Evolutionary conservation across 1,140 invertebrate genomes (phyloP), one percentile per base, ranked within the genome.

Genomic region (Manduca sexta): DNA sequence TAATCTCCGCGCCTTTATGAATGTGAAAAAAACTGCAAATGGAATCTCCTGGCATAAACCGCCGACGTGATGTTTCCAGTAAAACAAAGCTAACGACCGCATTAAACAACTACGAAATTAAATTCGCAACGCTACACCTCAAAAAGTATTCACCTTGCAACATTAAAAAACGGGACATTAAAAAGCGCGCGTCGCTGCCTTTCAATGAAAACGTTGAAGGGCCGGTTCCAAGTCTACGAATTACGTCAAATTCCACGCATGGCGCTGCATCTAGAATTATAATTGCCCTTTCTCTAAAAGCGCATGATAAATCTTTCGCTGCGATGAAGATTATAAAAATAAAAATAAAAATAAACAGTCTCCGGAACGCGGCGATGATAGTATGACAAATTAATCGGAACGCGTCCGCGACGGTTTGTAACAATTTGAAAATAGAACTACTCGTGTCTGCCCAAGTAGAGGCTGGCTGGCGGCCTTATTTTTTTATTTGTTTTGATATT

Each of bases 361-460:
- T 14, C 40, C 16, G 38, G 45, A 49, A 60, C 51, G 49, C 52
- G 60, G 47, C 52, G 60, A 48, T 55, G 59, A 63, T 58, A 54
- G 49, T 68, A 65, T 65, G 66, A 69, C 66, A 65, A 65, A 69
- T 69, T 69, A 65, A 65, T 69, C 57, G 59, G 53, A 68, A 61
- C 56, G 50, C 60, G 52, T 49, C 35, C 49, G 37, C 43, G 47
- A 51, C 51, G 37, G 48, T 63, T 63, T 63, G 60, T 63, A 57
- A 57, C 52, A 30, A 48, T 63, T 68, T 56, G 57, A 69, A 72
- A 72, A 74, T 65, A 65, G 60, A 62, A 56, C 49, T 52, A 44
- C 48, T 33, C 50, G 56, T 51, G 41, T 38, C 35, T 38, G 12
- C 11, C 13, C 35, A 38, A 38, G 35, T 38, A 14, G 13, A 10